These are phyloP conservation scores for Alca torda DNA, from an alignment of 2,797 vertebrate species.

Conservation along the genomic window DNA sequence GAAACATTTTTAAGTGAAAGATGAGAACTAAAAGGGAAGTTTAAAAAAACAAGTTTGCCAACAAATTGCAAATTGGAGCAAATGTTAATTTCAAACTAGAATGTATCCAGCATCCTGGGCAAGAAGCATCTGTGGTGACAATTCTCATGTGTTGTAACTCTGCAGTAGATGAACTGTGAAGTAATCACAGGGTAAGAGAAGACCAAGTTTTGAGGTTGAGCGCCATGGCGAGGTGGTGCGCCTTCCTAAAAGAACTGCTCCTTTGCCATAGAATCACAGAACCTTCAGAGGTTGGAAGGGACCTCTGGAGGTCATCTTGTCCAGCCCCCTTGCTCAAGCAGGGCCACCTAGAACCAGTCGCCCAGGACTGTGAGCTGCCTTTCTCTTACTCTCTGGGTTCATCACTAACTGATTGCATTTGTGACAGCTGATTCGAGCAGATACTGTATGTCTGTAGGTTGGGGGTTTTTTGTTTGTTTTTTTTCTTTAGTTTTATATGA, in stretches of 20 bases:
- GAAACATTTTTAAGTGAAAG: background rate
- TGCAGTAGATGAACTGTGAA: background rate
- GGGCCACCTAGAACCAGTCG: background rate
- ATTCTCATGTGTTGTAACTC: background rate
- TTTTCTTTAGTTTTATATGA: background rate
- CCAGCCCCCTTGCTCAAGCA: background rate
- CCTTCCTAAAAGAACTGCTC: background rate
- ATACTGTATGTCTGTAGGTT: background rate
- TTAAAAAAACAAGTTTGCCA: background rate
- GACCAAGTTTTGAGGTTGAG: background rate
- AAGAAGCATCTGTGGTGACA: background rate
- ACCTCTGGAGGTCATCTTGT: background rate
- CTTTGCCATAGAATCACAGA: background rate
- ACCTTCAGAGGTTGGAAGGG: background rate
- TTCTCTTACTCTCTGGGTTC: background rate
- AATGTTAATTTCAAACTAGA: background rate
- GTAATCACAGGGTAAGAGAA: background rate
- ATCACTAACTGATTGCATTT: background rate
- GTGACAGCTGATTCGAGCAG: background rate
- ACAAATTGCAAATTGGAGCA: background rate
- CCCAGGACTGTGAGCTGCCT: background rate
- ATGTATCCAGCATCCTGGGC: background rate
- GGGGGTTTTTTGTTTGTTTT: background rate
- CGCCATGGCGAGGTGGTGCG: background rate
- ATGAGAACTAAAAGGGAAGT: background rate